These are phyloP conservation scores for Stomatorhinus walkeri DNA, from an alignment of 2,797 vertebrate species.

Conservation along the genomic window DNA sequence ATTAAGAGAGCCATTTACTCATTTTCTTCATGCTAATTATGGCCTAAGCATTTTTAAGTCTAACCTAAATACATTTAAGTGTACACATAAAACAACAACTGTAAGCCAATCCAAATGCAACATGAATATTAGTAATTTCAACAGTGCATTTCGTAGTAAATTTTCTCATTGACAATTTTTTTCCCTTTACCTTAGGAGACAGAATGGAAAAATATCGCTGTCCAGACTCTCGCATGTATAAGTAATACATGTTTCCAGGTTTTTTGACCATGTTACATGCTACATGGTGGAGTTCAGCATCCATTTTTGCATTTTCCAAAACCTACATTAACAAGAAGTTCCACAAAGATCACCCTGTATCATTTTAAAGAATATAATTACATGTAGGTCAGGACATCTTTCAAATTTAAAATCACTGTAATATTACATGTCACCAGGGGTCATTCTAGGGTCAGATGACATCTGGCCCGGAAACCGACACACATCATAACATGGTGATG, in stretches of 20 bases:
- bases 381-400: neutral
- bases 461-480: neutral
- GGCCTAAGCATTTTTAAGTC: neutral
- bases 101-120: neutral
- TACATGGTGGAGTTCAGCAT: conserved; percentile 81
- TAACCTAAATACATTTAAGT: neutral
- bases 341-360: neutral
- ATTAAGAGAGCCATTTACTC: neutral
- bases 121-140: neutral
- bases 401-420: neutral
- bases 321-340: conserved; percentile 55
- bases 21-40: neutral
- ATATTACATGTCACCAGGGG: neutral
- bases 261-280: conserved; percentile 94
- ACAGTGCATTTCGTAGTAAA: neutral
- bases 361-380: neutral
- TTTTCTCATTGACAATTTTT: neutral
- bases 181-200: conserved; percentile 70
- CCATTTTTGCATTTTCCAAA: conserved; percentile 81
- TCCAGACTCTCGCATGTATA: conserved; percentile 78
- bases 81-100: neutral
- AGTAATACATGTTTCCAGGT: conserved; percentile 84
- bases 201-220: conserved; percentile 93
- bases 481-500: neutral
- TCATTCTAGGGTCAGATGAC: neutral